Evolutionary conservation across 2,888 invertebrate genomes (phyloP).

Genomic region (Hedya salicella): DNA sequence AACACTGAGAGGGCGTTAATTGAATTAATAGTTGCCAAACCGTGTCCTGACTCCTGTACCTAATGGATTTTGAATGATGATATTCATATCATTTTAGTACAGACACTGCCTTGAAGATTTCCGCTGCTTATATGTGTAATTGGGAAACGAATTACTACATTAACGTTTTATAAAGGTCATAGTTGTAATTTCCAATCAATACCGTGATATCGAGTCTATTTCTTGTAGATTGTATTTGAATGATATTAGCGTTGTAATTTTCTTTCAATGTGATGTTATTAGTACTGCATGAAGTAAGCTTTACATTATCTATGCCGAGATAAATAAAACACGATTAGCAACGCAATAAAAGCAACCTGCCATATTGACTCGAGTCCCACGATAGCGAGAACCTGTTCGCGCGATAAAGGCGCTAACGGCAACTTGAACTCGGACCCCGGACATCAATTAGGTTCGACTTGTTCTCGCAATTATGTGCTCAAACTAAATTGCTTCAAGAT

Average conservation of each 20-base stretch:
- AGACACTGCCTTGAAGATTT: not conserved
- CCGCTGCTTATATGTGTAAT: not conserved
- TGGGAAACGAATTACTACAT: not conserved
- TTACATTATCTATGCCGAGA: conserved; percentile 13
- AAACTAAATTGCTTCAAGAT: conserved; percentile 80
- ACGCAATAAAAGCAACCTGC: conserved; percentile 40
- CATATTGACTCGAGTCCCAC: conserved; percentile 41
- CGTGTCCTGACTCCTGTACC: not conserved
- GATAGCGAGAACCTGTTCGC: conserved; percentile 61
- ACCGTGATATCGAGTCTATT: not conserved
- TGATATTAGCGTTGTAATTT: not conserved
- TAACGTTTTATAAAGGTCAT: not conserved
- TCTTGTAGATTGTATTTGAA: not conserved
- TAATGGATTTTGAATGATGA: not conserved
- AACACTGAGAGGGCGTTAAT: not conserved
- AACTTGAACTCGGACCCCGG: conserved; percentile 72
- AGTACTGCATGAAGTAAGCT: conserved; percentile 4
- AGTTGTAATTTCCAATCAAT: no score
- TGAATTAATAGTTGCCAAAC: not conserved
- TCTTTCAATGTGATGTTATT: conserved; percentile 5
- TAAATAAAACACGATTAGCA: conserved; percentile 38
- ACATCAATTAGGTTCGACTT: conserved; percentile 81
- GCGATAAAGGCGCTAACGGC: conserved; percentile 64
- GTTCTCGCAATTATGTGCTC: conserved; percentile 83
- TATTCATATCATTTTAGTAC: not conserved